A percentile compares a stretch with the other conserved stretches of the same genome.
phyloP scores from a whole-genome alignment of 2,113 vertebrate species.

The Sinocyclocheilus anophthalmus region DNA sequence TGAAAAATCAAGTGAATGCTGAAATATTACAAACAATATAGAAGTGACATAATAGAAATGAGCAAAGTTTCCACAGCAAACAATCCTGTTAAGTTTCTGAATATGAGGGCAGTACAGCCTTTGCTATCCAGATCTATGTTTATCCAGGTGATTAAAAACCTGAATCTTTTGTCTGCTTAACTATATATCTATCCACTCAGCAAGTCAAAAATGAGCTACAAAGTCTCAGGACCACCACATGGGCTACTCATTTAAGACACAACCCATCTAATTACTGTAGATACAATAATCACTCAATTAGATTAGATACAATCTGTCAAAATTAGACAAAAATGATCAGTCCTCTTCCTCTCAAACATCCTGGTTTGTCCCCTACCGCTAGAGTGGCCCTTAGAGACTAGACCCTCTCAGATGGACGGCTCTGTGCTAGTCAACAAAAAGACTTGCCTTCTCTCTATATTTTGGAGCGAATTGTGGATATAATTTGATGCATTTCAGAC shows the following conservation, averaged over 20 bases:
- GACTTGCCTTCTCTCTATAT: background rate
- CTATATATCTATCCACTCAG: background rate
- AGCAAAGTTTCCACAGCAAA: background rate
- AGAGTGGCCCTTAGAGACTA: background rate
- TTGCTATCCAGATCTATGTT: background rate
- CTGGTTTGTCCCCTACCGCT: background rate
- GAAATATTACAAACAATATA: too few relatives aligned
- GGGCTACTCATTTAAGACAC: background rate
- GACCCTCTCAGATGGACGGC: background rate
- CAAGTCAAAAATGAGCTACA: background rate
- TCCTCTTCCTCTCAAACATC: background rate
- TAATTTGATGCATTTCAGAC: conserved; percentile 1
- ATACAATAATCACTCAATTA: conserved; percentile 35
- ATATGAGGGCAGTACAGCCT: background rate
- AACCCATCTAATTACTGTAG: background rate
- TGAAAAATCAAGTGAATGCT: too few relatives aligned
- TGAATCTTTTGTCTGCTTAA: background rate
- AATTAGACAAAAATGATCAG: conserved; percentile 28
- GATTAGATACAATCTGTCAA: conserved; percentile 26
- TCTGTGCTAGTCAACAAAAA: background rate
- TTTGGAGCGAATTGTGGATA: background rate
- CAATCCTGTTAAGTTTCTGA: background rate
- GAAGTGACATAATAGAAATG: background rate
- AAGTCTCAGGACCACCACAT: background rate
- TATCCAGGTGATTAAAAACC: background rate